Conservation (phyloP, 2,113 vertebrate genomes). For the Coptodon rendalli region DNA sequence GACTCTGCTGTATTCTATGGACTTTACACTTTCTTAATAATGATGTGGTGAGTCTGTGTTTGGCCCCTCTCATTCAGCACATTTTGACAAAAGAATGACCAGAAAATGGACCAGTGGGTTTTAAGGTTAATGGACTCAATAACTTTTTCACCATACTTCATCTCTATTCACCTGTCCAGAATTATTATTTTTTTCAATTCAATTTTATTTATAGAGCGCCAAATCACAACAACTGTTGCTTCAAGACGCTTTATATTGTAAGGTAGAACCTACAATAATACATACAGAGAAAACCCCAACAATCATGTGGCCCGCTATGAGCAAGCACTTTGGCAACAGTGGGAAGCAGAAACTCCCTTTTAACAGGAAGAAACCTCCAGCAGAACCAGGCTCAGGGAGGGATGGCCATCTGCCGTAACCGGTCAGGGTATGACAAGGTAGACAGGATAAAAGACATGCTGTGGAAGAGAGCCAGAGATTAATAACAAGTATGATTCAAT, state of each 20-base stretch:
- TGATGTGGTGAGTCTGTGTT: neutral
- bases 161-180: neutral
- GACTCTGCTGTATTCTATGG: neutral
- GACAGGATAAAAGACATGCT: neutral
- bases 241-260: neutral
- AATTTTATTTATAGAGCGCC: too few relatives aligned
- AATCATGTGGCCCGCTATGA: too few relatives aligned
- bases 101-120: neutral
- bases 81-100: neutral
- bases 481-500: neutral
- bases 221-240: neutral
- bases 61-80: neutral
- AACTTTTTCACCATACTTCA: neutral
- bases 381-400: neutral
- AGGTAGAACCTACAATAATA: neutral
- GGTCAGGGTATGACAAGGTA: neutral
- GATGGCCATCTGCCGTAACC: neutral
- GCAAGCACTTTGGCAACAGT: too few relatives aligned
- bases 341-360: neutral
- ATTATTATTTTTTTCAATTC: too few relatives aligned
- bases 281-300: too few relatives aligned
- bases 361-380: neutral
- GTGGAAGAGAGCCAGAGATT: neutral
- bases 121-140: neutral
- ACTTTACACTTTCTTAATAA: neutral